Percentiles rank a stretch among this genome's conserved stretches.
Conservation (phyloP, 2,113 vertebrate species). For the Motacilla alba region DNA sequence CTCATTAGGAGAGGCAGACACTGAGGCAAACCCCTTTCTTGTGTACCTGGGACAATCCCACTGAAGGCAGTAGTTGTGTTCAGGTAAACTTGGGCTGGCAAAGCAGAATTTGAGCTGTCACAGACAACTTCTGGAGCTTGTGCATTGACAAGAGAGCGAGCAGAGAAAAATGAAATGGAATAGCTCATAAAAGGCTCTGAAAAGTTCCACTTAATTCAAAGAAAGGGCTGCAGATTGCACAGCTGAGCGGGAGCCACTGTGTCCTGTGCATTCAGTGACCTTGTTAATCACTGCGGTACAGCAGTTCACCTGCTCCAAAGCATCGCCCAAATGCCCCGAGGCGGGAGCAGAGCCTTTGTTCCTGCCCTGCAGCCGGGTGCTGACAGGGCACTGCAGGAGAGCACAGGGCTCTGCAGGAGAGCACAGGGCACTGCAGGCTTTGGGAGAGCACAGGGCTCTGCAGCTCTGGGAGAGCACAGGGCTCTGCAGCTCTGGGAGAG, state of each 20-base stretch:
- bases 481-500: no score
- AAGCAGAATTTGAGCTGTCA: slow-evolving; percentile 7
- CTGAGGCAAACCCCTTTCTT: neutral
- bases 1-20: slow-evolving; percentile 11
- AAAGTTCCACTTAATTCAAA: slow-evolving; percentile 8
- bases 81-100: slow-evolving; percentile 11
- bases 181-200: neutral
- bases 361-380: neutral
- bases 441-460: no score
- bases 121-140: neutral
- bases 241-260: neutral
- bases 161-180: neutral
- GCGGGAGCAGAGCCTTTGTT: neutral
- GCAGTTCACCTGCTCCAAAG: neutral
- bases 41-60: neutral
- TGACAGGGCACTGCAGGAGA: neutral
- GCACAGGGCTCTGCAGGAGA: neutral
- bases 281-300: neutral
- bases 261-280: neutral
- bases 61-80: neutral
- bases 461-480: neutral
- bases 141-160: neutral
- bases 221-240: neutral
- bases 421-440: neutral
- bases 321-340: neutral